Percentiles rank a stretch among this genome's conserved stretches.
These are phyloP conservation scores for Clarias laeviceps DNA, from an alignment of 2,797 vertebrate genomes.

Conservation along the genomic window DNA sequence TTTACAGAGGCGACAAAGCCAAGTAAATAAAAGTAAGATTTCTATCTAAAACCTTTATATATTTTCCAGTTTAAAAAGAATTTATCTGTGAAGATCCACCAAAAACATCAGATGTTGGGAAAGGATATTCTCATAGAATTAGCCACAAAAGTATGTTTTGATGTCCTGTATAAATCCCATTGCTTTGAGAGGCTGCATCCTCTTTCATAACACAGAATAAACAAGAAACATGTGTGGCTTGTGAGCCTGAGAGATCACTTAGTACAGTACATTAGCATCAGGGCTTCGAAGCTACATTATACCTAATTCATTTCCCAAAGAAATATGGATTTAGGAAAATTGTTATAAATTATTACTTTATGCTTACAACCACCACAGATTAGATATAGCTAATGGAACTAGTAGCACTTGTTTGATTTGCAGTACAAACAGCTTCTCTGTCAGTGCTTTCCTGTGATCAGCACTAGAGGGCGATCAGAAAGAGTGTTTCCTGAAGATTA, in stretches of 20 bases:
- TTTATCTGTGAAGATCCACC: conserved; percentile 46
- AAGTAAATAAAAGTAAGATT: conserved; percentile 44
- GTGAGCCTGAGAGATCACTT: neutral
- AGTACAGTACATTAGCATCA: neutral
- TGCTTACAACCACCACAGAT: neutral
- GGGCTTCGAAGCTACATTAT: neutral
- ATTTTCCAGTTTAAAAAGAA: neutral
- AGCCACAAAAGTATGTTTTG: conserved; percentile 38
- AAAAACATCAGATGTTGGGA: conserved; percentile 46
- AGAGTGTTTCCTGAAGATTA: neutral
- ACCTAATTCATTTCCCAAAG: conserved; percentile 4
- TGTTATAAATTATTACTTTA: conserved; percentile 2
- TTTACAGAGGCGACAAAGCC: conserved; percentile 61
- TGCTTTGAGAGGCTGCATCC: conserved; percentile 23
- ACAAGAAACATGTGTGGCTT: conserved; percentile 42
- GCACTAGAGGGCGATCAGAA: conserved; percentile 18
- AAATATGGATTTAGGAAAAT: neutral
- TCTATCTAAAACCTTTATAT: conserved; percentile 52
- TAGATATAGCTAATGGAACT: neutral
- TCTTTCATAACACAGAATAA: conserved; percentile 38
- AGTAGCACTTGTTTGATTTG: neutral
- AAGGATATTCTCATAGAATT: conserved; percentile 21
- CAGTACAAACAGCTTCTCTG: neutral
- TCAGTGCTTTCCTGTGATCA: neutral
- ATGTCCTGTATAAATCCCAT: conserved; percentile 29